Percentiles rank a stretch among this genome's conserved stretches.
Conservation (phyloP, 92 coral and sea anemone species). For the Epizoanthus rinbou region DNA sequence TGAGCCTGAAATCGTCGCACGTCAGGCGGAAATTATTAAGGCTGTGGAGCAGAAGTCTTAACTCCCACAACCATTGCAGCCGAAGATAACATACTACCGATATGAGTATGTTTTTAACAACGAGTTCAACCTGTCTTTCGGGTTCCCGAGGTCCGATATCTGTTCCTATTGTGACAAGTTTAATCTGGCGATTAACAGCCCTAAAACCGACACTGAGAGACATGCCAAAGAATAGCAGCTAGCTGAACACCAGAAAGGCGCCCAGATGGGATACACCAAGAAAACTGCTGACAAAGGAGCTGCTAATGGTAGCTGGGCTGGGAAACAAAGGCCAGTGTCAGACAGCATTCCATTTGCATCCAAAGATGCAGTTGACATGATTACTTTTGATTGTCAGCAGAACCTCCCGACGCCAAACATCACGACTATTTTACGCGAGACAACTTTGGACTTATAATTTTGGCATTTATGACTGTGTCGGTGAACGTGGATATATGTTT, state of each 20-base stretch:
- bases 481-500: slow-evolving; percentile 43
- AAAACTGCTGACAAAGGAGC: not conserved
- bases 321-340: not conserved
- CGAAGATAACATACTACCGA: slow-evolving; percentile 1
- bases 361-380: slow-evolving; percentile 48
- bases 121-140: slow-evolving; percentile 46
- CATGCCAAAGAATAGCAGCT: not conserved
- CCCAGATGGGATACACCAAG: not conserved
- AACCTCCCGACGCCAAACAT: slow-evolving; percentile 45
- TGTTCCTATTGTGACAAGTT: slow-evolving; percentile 40
- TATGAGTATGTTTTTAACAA: not conserved
- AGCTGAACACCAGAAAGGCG: slow-evolving; percentile 12
- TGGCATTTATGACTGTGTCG: slow-evolving; percentile 47
- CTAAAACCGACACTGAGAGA: not conserved
- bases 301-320: slow-evolving; percentile 29
- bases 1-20: slow-evolving; percentile 21
- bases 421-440: slow-evolving; percentile 11
- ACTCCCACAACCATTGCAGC: slow-evolving; percentile 1
- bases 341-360: not conserved
- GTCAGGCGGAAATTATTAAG: slow-evolving; percentile 11
- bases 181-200: not conserved
- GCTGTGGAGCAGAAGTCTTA: not conserved
- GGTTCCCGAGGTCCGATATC: slow-evolving; percentile 43
- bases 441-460: slow-evolving; percentile 49
- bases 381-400: slow-evolving; percentile 42